Evolutionary conservation across 1,140 invertebrate genomes (phyloP), one percentile per base, ranked within the genome.

Genomic region (Zaprionus taronus): DNA sequence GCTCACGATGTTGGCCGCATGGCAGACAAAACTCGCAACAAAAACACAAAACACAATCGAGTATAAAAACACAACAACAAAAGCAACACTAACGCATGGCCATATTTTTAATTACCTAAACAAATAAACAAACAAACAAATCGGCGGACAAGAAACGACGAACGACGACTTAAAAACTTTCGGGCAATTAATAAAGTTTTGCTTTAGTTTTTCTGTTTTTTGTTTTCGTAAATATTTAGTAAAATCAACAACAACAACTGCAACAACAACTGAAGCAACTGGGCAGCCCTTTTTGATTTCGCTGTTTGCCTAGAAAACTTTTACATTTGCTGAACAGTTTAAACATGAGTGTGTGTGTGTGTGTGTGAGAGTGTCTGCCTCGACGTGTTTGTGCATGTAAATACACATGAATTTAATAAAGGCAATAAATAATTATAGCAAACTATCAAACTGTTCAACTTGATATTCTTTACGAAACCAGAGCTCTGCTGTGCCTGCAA

Each of bases 41-140:
- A 66, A 66, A 66, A 26, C 15, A n/a, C 26, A 44, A 58, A 36
- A 58, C 5, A n/a, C 36, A 64, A 34, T 41, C 11, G 15, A 7
- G 38, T 1, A 22, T 9, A 31, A 36, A 53, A 26, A 63, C n/a
- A n/a, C n/a, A n/a, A 51, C 47, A 58, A 73, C 41, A 47, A 47
- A 7, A 11, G 17, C n/a, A 58, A 47, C 68, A 75, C 49, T 47
- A 47, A 64, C 41, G 66, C 71, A 80, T 38, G 84, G 74, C 44
- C 72, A 87, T 76, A 87, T 79, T 84, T 87, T 90, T 77, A 87
- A 87, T 87, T 84, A 87, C 85, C 84, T 79, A 87, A 87, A 87
- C 81, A 87, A 89, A 83, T 81, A 75, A 66, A 80, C 73, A 87
- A 87, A 86, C 77, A 85, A 87, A 83, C 81, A 75, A 66, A 83